Conservation (phyloP, 2,797 vertebrate genomes). For the Mus spretus region DNA sequence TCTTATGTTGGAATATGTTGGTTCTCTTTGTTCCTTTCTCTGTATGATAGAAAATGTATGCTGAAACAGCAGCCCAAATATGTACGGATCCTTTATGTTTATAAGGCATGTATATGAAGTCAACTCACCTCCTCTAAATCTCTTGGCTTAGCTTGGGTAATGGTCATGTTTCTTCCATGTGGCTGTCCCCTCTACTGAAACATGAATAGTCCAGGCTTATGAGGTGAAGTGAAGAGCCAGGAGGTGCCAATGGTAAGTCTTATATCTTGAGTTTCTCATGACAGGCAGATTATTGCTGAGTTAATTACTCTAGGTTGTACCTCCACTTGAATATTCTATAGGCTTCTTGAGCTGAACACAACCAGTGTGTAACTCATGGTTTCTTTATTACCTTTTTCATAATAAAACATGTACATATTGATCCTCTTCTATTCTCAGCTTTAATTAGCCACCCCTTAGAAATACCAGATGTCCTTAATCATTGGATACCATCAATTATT, state of each 20-base stretch:
- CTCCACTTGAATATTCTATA: background rate
- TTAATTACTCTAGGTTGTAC: background rate
- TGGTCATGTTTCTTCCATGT: background rate
- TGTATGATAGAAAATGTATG: background rate
- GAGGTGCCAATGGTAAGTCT: background rate
- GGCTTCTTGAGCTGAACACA: background rate
- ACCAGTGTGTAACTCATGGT: background rate
- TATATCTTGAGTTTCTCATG: background rate
- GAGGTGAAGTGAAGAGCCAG: background rate
- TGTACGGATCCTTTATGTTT: background rate
- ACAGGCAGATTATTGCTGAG: background rate
- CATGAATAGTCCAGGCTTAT: background rate
- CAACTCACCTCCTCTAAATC: background rate
- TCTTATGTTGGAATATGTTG: background rate
- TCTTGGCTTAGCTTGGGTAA: background rate
- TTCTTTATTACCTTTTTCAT: background rate
- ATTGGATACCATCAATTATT: background rate
- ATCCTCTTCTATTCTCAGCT: background rate
- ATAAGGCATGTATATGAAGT: background rate
- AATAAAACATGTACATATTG: background rate
- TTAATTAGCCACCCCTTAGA: background rate
- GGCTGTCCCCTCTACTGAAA: background rate
- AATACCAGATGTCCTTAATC: background rate
- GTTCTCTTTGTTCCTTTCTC: background rate
- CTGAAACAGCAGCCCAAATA: background rate